These are phyloP conservation scores for Dipus sagitta DNA, from an alignment of 2,797 vertebrate genomes.

Conservation along the genomic window DNA sequence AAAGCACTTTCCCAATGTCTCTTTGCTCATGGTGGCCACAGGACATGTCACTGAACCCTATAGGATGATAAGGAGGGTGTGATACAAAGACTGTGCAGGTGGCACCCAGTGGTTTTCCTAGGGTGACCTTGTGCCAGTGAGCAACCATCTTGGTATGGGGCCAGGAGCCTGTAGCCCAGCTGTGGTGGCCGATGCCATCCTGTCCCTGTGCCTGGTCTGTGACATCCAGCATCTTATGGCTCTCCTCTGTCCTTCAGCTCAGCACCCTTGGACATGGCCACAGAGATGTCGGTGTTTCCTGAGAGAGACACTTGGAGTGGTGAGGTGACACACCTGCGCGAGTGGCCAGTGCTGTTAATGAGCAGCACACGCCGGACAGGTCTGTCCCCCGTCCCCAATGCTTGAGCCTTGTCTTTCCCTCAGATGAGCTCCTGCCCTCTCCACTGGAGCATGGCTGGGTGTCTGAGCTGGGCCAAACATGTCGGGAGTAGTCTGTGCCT, in stretches of 20 bases:
- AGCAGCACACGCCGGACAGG: slow-evolving; percentile 99
- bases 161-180: background rate
- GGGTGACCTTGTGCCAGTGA: background rate
- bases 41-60: background rate
- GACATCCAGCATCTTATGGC: background rate
- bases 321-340: slow-evolving; percentile 70
- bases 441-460: background rate
- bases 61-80: background rate
- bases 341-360: slow-evolving; percentile 93
- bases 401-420: background rate
- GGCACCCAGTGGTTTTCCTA: background rate
- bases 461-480: background rate
- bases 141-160: background rate
- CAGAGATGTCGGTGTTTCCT: slow-evolving; percentile 89
- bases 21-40: background rate
- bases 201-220: background rate
- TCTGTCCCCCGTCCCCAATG: slow-evolving; percentile 70
- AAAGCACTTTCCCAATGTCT: no score
- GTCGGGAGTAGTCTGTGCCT: background rate
- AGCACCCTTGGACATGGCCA: slow-evolving; percentile 57
- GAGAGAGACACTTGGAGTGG: slow-evolving; percentile 82
- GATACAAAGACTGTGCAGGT: background rate
- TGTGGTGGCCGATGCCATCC: fast-evolving
- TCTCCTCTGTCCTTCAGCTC: slow-evolving; percentile 82
- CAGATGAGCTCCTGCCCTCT: background rate